These are phyloP conservation scores for Ridgeia piscesae DNA, from an alignment of 1,140 invertebrate genomes.

Conservation along the genomic window DNA sequence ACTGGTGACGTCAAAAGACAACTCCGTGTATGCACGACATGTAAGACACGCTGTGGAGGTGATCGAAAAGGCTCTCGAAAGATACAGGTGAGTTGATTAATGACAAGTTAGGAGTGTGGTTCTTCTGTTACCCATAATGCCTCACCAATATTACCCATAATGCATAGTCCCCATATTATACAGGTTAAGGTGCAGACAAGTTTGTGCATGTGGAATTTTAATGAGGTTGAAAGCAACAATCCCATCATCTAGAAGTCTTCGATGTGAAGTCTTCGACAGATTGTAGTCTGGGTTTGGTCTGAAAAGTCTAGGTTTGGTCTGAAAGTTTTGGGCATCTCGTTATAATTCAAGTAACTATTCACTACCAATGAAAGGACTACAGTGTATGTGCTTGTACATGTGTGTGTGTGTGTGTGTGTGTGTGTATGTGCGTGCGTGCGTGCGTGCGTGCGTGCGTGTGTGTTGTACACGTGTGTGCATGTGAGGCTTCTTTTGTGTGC, in stretches of 20 bases:
- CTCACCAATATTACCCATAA: no score
- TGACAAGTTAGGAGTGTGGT: background rate
- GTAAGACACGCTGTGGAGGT: slow-evolving; percentile 41
- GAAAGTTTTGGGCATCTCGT: background rate
- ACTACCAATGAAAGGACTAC: background rate
- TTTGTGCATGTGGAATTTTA: no score
- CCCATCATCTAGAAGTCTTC: no score
- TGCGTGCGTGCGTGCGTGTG: no score
- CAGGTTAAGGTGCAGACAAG: background rate
- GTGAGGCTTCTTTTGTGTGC: background rate
- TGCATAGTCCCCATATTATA: background rate
- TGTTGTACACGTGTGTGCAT: no score
- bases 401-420: no score
- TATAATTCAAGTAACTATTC: background rate
- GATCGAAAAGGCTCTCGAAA: slow-evolving; percentile 41
- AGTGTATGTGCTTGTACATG: background rate
- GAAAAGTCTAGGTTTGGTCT: slow-evolving; percentile 30
- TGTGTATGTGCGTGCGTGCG: no score
- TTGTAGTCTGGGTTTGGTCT: no score
- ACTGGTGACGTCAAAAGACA: slow-evolving; percentile 34
- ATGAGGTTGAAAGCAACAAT: no score
- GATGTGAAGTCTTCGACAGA: no score
- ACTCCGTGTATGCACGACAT: slow-evolving; percentile 26
- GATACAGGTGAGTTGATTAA: slow-evolving; percentile 31
- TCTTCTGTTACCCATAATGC: background rate